Percentiles rank a stretch among this genome's conserved stretches.
These are phyloP conservation scores for Sebastes cheni DNA, from an alignment of 2,797 vertebrate species.

Conservation along the genomic window DNA sequence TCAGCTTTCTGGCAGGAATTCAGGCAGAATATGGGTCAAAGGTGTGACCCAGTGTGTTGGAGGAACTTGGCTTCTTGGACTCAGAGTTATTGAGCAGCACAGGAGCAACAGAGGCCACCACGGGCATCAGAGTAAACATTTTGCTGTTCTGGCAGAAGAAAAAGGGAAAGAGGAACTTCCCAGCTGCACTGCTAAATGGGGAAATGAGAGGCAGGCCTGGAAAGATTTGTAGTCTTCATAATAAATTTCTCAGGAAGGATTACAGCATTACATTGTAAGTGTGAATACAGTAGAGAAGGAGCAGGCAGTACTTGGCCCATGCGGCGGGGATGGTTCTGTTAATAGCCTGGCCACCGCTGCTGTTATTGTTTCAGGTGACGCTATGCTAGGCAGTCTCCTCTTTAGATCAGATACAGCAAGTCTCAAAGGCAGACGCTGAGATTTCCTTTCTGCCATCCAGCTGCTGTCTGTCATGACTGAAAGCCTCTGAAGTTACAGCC, in stretches of 20 bases:
- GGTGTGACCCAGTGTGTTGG: constrained; percentile 11
- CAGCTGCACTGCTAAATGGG: constrained; percentile 60
- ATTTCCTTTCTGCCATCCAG: constrained; percentile 71
- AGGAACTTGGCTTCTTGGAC: constrained; percentile 26
- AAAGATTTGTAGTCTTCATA: constrained; percentile 69
- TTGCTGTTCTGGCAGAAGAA: constrained; percentile 41
- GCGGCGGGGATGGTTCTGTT: constrained; percentile 44
- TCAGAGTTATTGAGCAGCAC: constrained; percentile 24
- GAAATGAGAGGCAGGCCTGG: constrained; percentile 61
- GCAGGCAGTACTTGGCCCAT: constrained; percentile 40
- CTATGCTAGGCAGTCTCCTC: constrained; percentile 37
- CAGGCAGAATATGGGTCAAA: constrained; percentile 27
- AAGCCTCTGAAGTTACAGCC: constrained; percentile 60
- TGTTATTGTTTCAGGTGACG: constrained; percentile 68
- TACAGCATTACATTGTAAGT: constrained; percentile 65
- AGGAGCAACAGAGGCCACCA: constrained; percentile 20
- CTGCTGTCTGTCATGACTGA: constrained; percentile 63
- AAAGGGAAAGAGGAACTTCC: constrained; percentile 43
- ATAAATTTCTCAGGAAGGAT: constrained; percentile 74
- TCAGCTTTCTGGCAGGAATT: constrained; percentile 23
- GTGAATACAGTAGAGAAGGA: constrained; percentile 38
- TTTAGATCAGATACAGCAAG: constrained; percentile 56
- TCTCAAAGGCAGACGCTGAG: constrained; percentile 57
- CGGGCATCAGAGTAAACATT: constrained; percentile 37
- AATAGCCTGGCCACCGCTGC: constrained; percentile 61